Conservation (phyloP, 2,888 invertebrate species). For the Caenorhabditis sp. region DNA sequence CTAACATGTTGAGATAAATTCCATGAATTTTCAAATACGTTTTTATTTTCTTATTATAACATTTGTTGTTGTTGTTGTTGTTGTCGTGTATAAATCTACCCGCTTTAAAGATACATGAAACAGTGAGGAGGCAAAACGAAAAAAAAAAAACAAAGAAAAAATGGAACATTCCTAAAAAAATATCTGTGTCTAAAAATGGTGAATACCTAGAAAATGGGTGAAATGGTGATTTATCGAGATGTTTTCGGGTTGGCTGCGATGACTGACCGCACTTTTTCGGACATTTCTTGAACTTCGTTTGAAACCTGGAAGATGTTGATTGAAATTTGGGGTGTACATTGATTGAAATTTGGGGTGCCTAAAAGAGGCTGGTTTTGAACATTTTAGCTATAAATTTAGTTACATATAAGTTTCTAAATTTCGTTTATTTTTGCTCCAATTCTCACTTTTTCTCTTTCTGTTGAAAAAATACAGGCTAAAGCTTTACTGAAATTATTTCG, state of each 20-base stretch:
- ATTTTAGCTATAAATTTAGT: too few species aligned
- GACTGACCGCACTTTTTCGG: conserved; percentile 45
- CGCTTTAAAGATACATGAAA: neutral
- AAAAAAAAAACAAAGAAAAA: neutral
- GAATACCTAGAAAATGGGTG: neutral
- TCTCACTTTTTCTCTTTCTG: too few species aligned
- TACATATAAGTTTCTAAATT: too few species aligned
- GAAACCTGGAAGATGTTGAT: conserved; percentile 33
- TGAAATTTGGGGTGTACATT: neutral
- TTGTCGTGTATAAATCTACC: neutral
- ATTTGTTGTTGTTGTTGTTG: neutral
- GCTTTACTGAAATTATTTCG: too few species aligned
- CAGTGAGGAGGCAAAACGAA: neutral
- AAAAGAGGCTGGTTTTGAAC: too few species aligned
- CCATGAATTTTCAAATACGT: neutral
- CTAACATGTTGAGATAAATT: neutral
- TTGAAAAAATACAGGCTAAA: too few species aligned
- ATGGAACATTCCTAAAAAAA: too few species aligned
- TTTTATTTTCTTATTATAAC: neutral
- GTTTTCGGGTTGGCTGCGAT: conserved; percentile 5
- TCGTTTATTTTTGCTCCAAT: too few species aligned
- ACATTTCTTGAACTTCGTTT: conserved; percentile 52
- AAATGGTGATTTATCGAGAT: neutral
- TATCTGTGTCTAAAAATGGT: neutral
- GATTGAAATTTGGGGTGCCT: neutral